Evolutionary conservation across 2,113 vertebrate species (phyloP).

Genomic region (Willisornis vidua): DNA sequence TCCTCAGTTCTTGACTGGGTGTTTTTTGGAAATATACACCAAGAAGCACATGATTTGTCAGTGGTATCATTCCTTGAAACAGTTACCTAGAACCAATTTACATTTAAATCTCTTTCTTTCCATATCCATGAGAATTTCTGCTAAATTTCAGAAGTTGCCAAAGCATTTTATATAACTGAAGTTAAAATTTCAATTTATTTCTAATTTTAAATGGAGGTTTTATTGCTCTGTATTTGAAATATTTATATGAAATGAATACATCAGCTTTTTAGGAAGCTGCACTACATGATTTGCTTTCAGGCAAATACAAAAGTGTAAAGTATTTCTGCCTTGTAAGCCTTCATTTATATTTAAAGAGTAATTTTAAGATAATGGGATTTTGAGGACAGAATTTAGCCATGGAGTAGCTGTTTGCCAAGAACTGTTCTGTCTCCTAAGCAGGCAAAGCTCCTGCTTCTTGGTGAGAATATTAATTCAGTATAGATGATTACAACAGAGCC

Average conservation of each 20-base stretch:
- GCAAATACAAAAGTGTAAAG: not conserved
- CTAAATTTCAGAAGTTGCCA: not conserved
- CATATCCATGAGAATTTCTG: not conserved
- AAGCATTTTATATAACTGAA: not conserved
- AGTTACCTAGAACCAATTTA: conserved; percentile 11
- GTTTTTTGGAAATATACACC: not conserved
- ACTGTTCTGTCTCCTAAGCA: not conserved
- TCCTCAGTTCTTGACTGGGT: not conserved
- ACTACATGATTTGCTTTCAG: not conserved
- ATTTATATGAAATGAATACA: not conserved
- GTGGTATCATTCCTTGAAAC: not conserved
- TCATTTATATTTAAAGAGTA: conserved; percentile 42
- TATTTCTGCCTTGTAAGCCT: conserved; percentile 1
- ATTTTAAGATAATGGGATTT: conserved; percentile 45
- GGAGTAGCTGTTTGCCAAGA: not conserved
- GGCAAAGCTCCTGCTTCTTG: not conserved
- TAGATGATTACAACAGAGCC: not conserved
- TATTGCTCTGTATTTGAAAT: not conserved
- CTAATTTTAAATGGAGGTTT: not conserved
- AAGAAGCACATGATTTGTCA: not conserved
- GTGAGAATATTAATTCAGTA: not conserved
- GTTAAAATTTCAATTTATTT: not conserved
- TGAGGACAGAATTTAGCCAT: not conserved
- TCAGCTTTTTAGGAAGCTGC: not conserved
- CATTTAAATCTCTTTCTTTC: conserved; percentile 8